These are phyloP conservation scores for Planiliza haematocheilus DNA, from an alignment of 2,113 vertebrate species.

Conservation along the genomic window DNA sequence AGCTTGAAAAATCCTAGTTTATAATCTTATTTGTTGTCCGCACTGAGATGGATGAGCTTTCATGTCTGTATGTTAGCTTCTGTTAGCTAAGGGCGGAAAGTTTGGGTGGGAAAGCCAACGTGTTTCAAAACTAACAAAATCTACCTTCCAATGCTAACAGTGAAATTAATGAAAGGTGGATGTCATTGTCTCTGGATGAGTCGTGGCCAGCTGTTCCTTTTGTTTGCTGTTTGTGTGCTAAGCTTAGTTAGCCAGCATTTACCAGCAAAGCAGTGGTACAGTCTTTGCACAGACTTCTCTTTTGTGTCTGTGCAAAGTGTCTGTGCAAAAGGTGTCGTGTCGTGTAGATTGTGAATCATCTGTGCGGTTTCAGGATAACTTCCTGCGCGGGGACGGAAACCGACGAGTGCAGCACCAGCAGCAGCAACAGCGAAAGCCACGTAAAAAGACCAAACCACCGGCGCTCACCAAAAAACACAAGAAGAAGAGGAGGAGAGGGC, in stretches of 20 bases:
- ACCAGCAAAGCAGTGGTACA: no score
- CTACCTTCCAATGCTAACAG: neutral
- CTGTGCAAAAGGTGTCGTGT: no score
- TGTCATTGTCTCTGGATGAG: neutral
- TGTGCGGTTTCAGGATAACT: slow-evolving; percentile 90
- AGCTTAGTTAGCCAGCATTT: no score
- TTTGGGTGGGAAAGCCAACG: neutral
- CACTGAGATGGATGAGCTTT: neutral
- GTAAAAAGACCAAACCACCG: slow-evolving; percentile 99
- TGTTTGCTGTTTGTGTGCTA: neutral
- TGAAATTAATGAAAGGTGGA: no score
- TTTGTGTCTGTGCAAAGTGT: no score
- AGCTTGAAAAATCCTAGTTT: neutral
- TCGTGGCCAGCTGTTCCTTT: neutral
- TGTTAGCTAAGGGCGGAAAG: neutral
- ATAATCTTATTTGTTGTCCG: no score
- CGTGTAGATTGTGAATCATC: neutral
- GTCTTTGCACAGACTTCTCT: no score
- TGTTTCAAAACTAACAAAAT: neutral
- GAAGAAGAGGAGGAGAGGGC: slow-evolving; percentile 95
- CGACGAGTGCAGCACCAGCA: slow-evolving; percentile 97
- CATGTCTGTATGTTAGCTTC: neutral
- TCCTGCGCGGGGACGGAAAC: slow-evolving; percentile 95
- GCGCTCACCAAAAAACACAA: slow-evolving; percentile 99
- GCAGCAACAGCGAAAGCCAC: slow-evolving; percentile 97